Evolutionary conservation across 2,113 vertebrate genomes (phyloP).

Genomic region (Varanus komodoensis): DNA sequence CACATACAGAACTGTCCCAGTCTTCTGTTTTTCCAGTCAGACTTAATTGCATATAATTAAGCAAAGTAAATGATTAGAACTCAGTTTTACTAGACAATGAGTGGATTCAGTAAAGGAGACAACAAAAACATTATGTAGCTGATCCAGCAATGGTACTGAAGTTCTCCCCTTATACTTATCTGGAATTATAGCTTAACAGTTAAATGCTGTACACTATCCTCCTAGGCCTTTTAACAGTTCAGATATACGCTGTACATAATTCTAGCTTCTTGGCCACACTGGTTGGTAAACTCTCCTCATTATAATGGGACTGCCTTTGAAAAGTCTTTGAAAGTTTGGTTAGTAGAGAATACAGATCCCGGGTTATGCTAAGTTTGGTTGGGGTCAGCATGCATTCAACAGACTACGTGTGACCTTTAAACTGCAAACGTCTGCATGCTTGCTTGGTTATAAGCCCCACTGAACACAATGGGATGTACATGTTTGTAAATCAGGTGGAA

Average conservation of each 20-base stretch:
- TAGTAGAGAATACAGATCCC: not conserved
- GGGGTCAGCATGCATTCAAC: not conserved
- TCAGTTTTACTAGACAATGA: not conserved
- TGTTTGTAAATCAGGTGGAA: too few species aligned
- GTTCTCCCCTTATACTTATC: not conserved
- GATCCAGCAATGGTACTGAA: not conserved
- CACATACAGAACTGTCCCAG: not conserved
- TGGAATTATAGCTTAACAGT: not conserved
- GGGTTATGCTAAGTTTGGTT: not conserved
- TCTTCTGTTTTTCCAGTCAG: not conserved
- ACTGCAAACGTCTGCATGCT: too few species aligned
- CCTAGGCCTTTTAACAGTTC: not conserved
- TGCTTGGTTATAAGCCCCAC: too few species aligned
- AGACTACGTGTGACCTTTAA: not conserved
- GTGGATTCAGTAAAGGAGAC: not conserved
- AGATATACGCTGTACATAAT: not conserved
- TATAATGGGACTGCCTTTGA: not conserved
- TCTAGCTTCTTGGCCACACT: not conserved
- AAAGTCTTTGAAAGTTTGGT: not conserved
- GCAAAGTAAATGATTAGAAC: not conserved
- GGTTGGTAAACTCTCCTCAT: not conserved
- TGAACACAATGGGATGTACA: too few species aligned
- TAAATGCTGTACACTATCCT: not conserved
- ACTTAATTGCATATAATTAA: constrained; percentile 21
- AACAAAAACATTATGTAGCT: not conserved